phyloP scores from a whole-genome alignment of 2,797 vertebrate species.

The Cirrhinus mrigala region DNA sequence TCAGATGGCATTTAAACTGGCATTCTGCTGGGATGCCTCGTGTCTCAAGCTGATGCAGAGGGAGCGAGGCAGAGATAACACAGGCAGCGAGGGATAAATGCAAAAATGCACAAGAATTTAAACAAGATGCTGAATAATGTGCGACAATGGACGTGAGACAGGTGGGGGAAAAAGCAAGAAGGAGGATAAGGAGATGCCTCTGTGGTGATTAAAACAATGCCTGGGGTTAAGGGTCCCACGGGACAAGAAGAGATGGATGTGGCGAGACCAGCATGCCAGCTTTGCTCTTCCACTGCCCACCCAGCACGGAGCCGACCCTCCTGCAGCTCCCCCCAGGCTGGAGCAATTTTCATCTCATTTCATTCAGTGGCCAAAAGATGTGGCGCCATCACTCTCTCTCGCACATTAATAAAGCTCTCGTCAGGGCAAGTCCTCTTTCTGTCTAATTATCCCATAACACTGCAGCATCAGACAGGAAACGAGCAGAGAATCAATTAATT shows the following conservation, averaged over 20 bases:
- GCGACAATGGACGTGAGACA: slow-evolving; percentile 17
- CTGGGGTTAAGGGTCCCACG: slow-evolving; percentile 49
- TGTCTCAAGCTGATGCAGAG: background rate
- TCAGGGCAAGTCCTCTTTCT: slow-evolving; percentile 23
- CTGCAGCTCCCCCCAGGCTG: slow-evolving; percentile 54
- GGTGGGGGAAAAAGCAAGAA: slow-evolving; percentile 9
- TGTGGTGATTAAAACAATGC: slow-evolving; percentile 64
- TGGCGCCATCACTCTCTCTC: slow-evolving; percentile 36
- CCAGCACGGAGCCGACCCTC: slow-evolving; percentile 38
- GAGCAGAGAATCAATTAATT: slow-evolving; percentile 31
- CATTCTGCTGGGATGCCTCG: slow-evolving; percentile 47
- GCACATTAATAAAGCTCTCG: slow-evolving; percentile 43
- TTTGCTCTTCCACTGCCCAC: slow-evolving; percentile 46
- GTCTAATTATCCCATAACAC: slow-evolving; percentile 44
- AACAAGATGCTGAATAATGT: background rate
- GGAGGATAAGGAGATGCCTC: slow-evolving; percentile 37
- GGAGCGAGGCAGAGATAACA: background rate
- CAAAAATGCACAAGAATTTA: slow-evolving; percentile 5
- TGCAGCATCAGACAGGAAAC: slow-evolving; percentile 20
- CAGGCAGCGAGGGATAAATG: background rate
- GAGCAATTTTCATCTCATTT: slow-evolving; percentile 50
- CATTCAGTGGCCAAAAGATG: slow-evolving; percentile 32
- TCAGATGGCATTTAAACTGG: slow-evolving; percentile 58
- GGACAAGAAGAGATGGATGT: slow-evolving; percentile 54
- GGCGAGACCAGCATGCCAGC: slow-evolving; percentile 37